Base-by-base conservation (phyloP, 1,140 invertebrate species). In the Macrotrachela quadricornifera region DNA sequence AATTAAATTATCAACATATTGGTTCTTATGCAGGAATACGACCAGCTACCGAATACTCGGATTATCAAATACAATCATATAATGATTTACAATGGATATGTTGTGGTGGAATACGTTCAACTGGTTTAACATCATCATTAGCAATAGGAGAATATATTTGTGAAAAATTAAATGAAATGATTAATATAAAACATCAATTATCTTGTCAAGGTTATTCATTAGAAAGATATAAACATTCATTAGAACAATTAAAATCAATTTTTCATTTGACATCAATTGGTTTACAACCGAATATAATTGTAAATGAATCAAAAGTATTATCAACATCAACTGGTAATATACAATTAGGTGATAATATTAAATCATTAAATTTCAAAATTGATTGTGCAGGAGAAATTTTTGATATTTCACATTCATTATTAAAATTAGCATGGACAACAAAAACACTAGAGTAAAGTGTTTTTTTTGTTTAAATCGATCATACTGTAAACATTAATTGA, bases 51-150 rank as follows among this genome's bases (percentile, higher is more conserved):
- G 46, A 59, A 49, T 56, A 17, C 17, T 58, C 59, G n/a, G 61
- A 62, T 43, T 62, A 60, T 50, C 56, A 59, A 21, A 60, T 62
- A 12, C 49, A 38, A 11, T 39, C 48, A 4, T 54, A 57, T 37
- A 13, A 10, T 17, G 52, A 58, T 12, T 57, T 46, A 44, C 55
- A 58, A 21, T 63, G 61, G 61, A 56, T 63, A 38, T 62, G 60
- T 13, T 55, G 62, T 43, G 61, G 63, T 45, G 61, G 63, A 13
- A 64, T 64, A 6, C 51, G 63, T 38, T 64, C 63, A 6, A 64
- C 63, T 11, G 63, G 63, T 0, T 50, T 64, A 12, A 62, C 61
- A 21, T 60, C 47, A 16, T 61, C 58, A 37, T 55, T 62, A 11
- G 63, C 61, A 1, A 62, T 64, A 16, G 57, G 54, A 1, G 56